phyloP scores from a whole-genome alignment of 1,140 invertebrate species.

The Belonocnema kinseyi region DNA sequence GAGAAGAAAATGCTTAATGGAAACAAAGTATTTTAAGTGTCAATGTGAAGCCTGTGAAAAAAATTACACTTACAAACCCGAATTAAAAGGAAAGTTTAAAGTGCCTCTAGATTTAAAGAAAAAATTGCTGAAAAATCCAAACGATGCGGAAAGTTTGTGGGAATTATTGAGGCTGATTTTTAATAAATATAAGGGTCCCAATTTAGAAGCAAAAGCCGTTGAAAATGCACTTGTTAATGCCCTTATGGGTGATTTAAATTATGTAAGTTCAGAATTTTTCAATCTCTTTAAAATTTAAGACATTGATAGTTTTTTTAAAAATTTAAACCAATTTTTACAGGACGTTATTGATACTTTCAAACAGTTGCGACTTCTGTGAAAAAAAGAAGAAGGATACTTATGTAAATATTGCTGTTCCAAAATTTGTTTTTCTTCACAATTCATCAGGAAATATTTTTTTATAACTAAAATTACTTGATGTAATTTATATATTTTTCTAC shows the following conservation, averaged over 20 bases:
- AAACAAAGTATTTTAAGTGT: background rate
- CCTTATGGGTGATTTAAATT: background rate
- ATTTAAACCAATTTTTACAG: background rate
- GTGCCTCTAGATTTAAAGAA: background rate
- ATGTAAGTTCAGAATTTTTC: background rate
- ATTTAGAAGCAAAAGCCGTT: background rate
- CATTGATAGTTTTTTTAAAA: no score
- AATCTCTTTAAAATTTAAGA: no score
- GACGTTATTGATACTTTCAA: background rate
- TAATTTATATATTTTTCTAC: no score
- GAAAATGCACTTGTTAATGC: slow-evolving; percentile 18
- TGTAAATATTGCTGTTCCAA: background rate
- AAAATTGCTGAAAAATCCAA: slow-evolving; percentile 18
- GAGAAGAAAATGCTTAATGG: no score
- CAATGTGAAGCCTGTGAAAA: background rate
- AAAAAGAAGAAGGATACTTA: background rate
- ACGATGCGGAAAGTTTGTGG: slow-evolving; percentile 29
- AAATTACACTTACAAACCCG: slow-evolving; percentile 22
- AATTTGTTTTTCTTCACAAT: no score
- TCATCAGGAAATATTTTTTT: no score
- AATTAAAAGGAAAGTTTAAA: slow-evolving; percentile 1
- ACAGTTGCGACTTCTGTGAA: background rate
- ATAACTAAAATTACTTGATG: no score
- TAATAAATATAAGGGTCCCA: background rate
- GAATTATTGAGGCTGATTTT: slow-evolving; percentile 25